Conservation (phyloP, 2,113 vertebrate species). For the Oreochromis tanganicae region DNA sequence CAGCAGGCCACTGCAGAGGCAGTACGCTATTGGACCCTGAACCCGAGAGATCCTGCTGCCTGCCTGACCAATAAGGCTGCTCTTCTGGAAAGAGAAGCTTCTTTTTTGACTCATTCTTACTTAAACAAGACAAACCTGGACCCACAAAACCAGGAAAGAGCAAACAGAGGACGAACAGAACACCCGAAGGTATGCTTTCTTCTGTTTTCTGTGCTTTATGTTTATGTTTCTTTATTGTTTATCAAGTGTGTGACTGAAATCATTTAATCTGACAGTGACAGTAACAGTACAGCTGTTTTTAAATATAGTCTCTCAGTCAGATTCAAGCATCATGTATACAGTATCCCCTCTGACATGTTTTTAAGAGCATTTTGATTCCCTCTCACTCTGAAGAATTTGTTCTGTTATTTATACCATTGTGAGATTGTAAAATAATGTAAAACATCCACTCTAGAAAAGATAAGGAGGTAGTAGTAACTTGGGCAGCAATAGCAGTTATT, state of each 20-base stretch:
- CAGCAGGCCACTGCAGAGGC: slow-evolving; percentile 76
- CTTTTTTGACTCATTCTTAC: slow-evolving; percentile 9
- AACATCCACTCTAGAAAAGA: not conserved
- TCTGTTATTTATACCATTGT: not conserved
- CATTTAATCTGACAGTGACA: not conserved
- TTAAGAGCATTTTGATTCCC: not conserved
- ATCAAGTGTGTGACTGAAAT: not conserved
- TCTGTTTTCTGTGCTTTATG: not conserved
- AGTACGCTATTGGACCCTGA: slow-evolving; percentile 59
- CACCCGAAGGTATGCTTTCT: slow-evolving; percentile 47
- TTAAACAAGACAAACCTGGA: slow-evolving; percentile 53
- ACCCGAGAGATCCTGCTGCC: slow-evolving; percentile 49
- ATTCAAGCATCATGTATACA: not conserved
- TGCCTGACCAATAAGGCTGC: slow-evolving; percentile 43
- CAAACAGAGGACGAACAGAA: slow-evolving; percentile 15
- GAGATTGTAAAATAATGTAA: not conserved
- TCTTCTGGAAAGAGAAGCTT: slow-evolving; percentile 47
- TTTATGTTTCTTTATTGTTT: not conserved
- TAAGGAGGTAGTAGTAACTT: not conserved
- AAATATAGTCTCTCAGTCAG: not conserved
- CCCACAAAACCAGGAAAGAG: slow-evolving; percentile 2
- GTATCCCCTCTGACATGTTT: not conserved
- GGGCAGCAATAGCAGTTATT: not conserved
- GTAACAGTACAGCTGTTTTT: not conserved
- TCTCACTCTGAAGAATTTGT: not conserved